Conservation (phyloP, 2,888 invertebrate genomes). For the Clusia tigrina region DNA sequence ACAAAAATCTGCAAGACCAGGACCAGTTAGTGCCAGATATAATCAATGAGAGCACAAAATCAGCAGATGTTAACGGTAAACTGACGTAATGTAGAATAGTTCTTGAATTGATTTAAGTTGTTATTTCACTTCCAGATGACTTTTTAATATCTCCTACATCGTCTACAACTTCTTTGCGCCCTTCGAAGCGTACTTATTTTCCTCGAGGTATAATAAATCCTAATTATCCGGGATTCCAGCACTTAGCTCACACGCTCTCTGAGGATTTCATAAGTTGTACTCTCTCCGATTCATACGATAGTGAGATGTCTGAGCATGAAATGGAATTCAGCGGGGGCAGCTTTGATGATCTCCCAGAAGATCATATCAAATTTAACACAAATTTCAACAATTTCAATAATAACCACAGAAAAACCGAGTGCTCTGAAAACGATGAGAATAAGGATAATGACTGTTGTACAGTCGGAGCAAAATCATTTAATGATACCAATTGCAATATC, state of each 20-base stretch:
- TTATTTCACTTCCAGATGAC: conserved; percentile 32
- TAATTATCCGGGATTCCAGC: conserved; percentile 85
- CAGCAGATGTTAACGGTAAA: conserved; percentile 32
- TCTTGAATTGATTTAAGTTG: conserved; percentile 3
- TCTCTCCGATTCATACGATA: conserved; percentile 61
- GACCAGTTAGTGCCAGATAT: conserved; percentile 39
- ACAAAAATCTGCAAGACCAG: conserved; percentile 35
- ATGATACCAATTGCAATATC: conserved; percentile 13
- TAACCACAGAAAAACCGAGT: conserved; percentile 26
- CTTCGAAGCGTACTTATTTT: conserved; percentile 56
- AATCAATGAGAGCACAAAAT: conserved; percentile 35
- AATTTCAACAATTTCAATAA: conserved; percentile 24
- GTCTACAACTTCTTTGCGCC: conserved; percentile 33
- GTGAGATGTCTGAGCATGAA: conserved; percentile 59
- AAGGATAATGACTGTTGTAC: too few relatives aligned
- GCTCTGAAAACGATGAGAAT: conserved; percentile 15
- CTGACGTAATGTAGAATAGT: neutral
- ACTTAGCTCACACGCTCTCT: conserved; percentile 76
- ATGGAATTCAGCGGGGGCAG: conserved; percentile 55
- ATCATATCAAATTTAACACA: conserved; percentile 40
- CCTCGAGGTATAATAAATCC: conserved; percentile 82
- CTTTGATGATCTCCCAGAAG: conserved; percentile 52
- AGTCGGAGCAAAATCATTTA: conserved; percentile 1
- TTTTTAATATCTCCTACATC: conserved; percentile 37
- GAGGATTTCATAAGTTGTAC: conserved; percentile 60